Evolutionary conservation across 2,888 invertebrate species (phyloP), one percentile per base, ranked within the genome.

Genomic region (Ferdinandea cuprea): DNA sequence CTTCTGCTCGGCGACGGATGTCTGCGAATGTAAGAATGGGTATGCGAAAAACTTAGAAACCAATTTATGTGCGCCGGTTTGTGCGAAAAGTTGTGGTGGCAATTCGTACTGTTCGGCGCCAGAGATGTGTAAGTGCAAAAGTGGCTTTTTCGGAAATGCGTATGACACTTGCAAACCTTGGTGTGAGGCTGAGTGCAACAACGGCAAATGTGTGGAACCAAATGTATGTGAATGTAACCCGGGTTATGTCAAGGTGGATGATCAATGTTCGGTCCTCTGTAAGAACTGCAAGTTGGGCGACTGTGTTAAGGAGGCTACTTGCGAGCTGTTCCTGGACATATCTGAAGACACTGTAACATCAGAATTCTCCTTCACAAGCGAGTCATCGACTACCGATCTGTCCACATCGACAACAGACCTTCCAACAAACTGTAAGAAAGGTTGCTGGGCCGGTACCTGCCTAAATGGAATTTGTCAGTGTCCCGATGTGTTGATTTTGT

Each of bases 71-170:
- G 81, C 86, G 0, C 88, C 90, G 4, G 44, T 85, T 2, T 90
- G 90, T 46, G 79, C 83, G 1, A 86, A 87, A 0, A 19, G 35
- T 0, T 90, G 90, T 61, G 9, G 89, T 2, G 85, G 84, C 2
- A 90, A 91, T 74, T 89, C 91, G 0, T 86, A 86, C 3, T 92
- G 92, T 72, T 85, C 88, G 1, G 89, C 87, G 0, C 91, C 91
- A 0, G 87, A 90, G 40, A 86, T 86, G 1, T 92, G 92, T 73
- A 86, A 87, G 17, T 90, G 90, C 30, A 87, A 88, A 15, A 50
- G 85, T 0, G 90, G 90, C 19, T 90, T 87, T 56, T 86, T 58
- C 78, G 87, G 5, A 50, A 85, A 52, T 48, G 87, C 15, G 88
- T 88, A 25, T 87, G 88, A 63, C 6, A 15, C 37, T 1, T 84